phyloP scores from a whole-genome alignment of 2,888 invertebrate species.

The Amphipoea oculea region DNA sequence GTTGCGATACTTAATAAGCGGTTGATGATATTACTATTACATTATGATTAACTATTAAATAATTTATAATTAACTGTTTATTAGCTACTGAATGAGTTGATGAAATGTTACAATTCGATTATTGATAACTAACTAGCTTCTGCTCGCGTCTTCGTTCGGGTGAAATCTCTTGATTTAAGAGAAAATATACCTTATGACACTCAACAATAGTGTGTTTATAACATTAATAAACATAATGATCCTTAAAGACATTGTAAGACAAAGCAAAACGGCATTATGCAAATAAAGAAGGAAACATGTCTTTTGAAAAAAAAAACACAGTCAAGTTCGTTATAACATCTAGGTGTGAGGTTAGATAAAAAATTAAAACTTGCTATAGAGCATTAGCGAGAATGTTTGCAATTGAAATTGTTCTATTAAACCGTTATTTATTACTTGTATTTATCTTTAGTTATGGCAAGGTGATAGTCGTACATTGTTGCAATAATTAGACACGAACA shows the following conservation, averaged over 20 bases:
- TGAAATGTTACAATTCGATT: not conserved
- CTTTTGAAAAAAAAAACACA: slow-evolving; percentile 10
- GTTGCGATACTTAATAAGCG: slow-evolving; percentile 44
- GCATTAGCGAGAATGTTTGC: slow-evolving; percentile 38
- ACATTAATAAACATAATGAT: slow-evolving; percentile 15
- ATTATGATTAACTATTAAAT: slow-evolving; percentile 42
- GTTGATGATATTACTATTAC: slow-evolving; percentile 54
- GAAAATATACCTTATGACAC: not conserved
- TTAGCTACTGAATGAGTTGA: slow-evolving; percentile 14
- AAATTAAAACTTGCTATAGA: slow-evolving; percentile 4
- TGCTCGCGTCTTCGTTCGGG: not conserved
- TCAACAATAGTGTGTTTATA: not conserved
- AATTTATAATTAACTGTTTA: slow-evolving; percentile 23
- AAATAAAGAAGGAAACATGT: slow-evolving; percentile 15
- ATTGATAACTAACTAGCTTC: not conserved
- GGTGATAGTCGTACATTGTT: slow-evolving; percentile 41
- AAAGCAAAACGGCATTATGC: slow-evolving; percentile 14
- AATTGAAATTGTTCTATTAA: slow-evolving; percentile 46
- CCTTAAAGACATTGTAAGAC: not conserved
- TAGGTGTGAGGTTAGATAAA: slow-evolving; percentile 33
- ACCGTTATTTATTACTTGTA: slow-evolving; percentile 18
- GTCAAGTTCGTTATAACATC: slow-evolving; percentile 33
- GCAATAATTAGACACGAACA: slow-evolving; percentile 40
- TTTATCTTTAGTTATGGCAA: slow-evolving; percentile 17
- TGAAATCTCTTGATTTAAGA: not conserved